These are phyloP conservation scores for Polietes domitor DNA, from an alignment of 2,888 invertebrate species.

Conservation along the genomic window DNA sequence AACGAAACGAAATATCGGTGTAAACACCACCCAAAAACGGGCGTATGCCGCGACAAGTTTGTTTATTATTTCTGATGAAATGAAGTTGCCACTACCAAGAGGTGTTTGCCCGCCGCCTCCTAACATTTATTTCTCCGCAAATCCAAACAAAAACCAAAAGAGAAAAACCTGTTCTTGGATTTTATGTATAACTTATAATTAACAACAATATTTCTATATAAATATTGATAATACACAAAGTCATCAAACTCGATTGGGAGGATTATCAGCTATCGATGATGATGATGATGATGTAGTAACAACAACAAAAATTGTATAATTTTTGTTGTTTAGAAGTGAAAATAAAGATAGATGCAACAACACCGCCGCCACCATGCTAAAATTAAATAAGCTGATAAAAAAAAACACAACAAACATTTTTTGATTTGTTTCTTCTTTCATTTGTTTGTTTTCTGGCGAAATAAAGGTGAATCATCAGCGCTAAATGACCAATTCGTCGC, in stretches of 20 bases:
- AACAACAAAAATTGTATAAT: slow-evolving; percentile 1
- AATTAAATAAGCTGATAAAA: background rate
- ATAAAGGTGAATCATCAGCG: slow-evolving; percentile 61
- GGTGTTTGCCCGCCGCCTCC: background rate
- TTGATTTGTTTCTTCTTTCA: background rate
- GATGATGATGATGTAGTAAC: background rate
- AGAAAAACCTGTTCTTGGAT: slow-evolving; percentile 22
- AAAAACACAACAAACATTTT: slow-evolving; percentile 12
- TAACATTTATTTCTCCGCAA: background rate
- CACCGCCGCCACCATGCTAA: background rate
- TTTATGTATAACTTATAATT: slow-evolving; percentile 26
- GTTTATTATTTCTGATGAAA: background rate
- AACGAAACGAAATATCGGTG: background rate
- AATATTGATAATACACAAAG: slow-evolving; percentile 23
- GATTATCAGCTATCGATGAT: no score
- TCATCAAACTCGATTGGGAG: slow-evolving; percentile 14
- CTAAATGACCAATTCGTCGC: slow-evolving; percentile 4
- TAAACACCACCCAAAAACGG: background rate
- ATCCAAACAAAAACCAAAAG: background rate
- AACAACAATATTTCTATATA: slow-evolving; percentile 33
- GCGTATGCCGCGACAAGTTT: background rate
- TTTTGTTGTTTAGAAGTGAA: background rate
- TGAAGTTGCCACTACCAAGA: background rate
- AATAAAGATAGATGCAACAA: background rate
- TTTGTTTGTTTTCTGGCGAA: slow-evolving; percentile 8